Base-by-base conservation (phyloP, 1,140 invertebrate genomes). In the Brachionus calyciflorus region DNA sequence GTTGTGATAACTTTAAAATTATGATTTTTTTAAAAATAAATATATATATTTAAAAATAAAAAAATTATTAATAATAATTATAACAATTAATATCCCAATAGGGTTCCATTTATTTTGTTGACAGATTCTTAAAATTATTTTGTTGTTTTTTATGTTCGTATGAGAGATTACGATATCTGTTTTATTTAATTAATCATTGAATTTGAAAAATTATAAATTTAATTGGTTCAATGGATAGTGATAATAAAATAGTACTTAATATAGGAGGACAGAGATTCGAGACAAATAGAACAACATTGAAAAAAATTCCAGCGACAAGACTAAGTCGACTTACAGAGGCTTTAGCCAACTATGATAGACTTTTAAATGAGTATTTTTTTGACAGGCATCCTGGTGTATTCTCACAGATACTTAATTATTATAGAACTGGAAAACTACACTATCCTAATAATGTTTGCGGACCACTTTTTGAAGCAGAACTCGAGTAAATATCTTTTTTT, bases 381-480 rank as follows among this genome's bases (percentile, higher is more conserved):
- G 83, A 85, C 77, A 78, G 83, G 33, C 83, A 84, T 78, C 82
- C 83, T 4, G 82, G 81, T 5, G 80, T 83, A 41, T 85, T 85
- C 78, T 80, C 81, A 53, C 83, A 83, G 81, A 84, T 85, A 28
- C 60, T 85, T 21, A 84, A 85, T 76, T 83, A 84, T 65, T 85
- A 85, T 76, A 78, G 83, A 44, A 85, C 82, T 24, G 83, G 82
- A 40, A 81, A 81, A 48, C 78, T 84, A 1, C 82, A 85, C 76
- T 81, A 80, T 2, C 83, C 84, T 0, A 82, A 79, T 40, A 82
- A 85, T 78, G 82, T 84, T 0, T 85, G 84, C 78, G 83, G 84
- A 30, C 84, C 84, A 1, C 77, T 83, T 6, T 84, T 84, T 78
- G 83, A 84, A 77, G 82, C 83, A 17, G 84, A 85, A 68, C 78